A percentile compares a stretch with the other conserved stretches of the same genome.
phyloP scores from a whole-genome alignment of 92 coral and sea anemone genomes.

The Nematostella vectensis region DNA sequence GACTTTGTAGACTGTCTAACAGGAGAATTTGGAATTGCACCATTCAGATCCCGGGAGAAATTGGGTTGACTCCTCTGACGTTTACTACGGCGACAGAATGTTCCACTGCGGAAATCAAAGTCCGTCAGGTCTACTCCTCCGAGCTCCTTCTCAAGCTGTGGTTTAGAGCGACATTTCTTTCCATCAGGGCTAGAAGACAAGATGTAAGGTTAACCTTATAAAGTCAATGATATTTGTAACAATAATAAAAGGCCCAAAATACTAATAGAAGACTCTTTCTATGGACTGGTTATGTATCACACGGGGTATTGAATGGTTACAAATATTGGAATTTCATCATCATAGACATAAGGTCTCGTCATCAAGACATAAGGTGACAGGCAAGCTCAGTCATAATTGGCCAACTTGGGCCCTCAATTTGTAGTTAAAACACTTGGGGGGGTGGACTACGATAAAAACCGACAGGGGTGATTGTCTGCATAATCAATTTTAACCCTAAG shows the following conservation, averaged over 20 bases:
- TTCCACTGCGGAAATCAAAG: constrained; percentile 93
- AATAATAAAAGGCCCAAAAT: neutral
- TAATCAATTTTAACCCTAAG: too few relatives aligned
- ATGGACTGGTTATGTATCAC: neutral
- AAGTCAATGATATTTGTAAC: neutral
- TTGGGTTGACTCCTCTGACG: constrained; percentile 52
- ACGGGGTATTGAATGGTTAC: too few relatives aligned
- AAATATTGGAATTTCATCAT: too few relatives aligned
- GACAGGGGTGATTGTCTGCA: too few relatives aligned
- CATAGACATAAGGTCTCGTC: too few relatives aligned
- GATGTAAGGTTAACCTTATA: neutral
- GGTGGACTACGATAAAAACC: too few relatives aligned
- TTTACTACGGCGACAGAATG: constrained; percentile 73
- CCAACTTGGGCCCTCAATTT: too few relatives aligned
- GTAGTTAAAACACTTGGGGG: too few relatives aligned
- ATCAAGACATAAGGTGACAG: too few relatives aligned
- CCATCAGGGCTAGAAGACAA: constrained; percentile 87
- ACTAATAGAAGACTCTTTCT: neutral
- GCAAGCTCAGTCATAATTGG: too few relatives aligned
- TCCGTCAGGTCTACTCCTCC: constrained; percentile 83
- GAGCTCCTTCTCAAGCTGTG: constrained; percentile 85
- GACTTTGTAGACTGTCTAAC: constrained; percentile 87
- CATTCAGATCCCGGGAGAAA: constrained; percentile 74
- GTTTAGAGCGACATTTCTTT: constrained; percentile 91
- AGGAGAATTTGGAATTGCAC: constrained; percentile 55